Conservation (phyloP, 1,140 invertebrate genomes). For the Ylistrum balloti region DNA sequence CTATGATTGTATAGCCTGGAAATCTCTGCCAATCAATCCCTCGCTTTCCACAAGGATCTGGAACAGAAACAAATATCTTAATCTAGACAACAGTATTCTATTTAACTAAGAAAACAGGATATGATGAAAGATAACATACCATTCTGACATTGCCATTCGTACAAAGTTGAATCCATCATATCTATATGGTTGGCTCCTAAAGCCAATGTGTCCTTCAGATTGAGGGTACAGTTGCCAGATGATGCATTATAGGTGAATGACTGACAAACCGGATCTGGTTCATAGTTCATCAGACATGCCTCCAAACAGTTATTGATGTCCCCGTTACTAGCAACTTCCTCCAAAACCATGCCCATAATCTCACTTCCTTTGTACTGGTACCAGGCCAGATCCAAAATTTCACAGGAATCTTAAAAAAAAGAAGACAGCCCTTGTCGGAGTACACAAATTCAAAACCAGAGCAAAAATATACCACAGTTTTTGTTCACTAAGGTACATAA, state of each 20-base stretch:
- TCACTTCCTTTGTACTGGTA: slow-evolving; percentile 54
- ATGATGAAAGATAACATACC: slow-evolving; percentile 60
- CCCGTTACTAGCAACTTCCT: neutral
- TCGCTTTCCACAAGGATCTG: slow-evolving; percentile 71
- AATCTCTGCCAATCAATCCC: slow-evolving; percentile 60
- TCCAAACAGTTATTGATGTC: slow-evolving; percentile 56
- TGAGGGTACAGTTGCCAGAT: slow-evolving; percentile 62
- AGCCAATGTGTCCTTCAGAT: slow-evolving; percentile 51
- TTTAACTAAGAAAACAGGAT: no score
- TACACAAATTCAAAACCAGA: no score
- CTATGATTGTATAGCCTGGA: slow-evolving; percentile 66
- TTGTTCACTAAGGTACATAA: no score
- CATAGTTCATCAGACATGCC: slow-evolving; percentile 54
- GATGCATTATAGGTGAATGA: slow-evolving; percentile 63
- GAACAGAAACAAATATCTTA: neutral
- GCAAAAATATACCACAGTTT: no score
- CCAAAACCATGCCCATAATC: slow-evolving; percentile 30
- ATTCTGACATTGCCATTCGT: slow-evolving; percentile 73
- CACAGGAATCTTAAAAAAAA: slow-evolving; percentile 69
- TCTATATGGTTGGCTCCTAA: slow-evolving; percentile 1
- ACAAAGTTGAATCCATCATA: slow-evolving; percentile 44
- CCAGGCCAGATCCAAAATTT: slow-evolving; percentile 69
- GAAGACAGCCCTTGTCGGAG: no score
- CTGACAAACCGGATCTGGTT: slow-evolving; percentile 53
- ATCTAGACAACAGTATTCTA: no score